Percentiles rank a stretch among this genome's conserved stretches.
These are phyloP conservation scores for Choloepus didactylus DNA, from an alignment of 2,797 vertebrate species.

Conservation along the genomic window DNA sequence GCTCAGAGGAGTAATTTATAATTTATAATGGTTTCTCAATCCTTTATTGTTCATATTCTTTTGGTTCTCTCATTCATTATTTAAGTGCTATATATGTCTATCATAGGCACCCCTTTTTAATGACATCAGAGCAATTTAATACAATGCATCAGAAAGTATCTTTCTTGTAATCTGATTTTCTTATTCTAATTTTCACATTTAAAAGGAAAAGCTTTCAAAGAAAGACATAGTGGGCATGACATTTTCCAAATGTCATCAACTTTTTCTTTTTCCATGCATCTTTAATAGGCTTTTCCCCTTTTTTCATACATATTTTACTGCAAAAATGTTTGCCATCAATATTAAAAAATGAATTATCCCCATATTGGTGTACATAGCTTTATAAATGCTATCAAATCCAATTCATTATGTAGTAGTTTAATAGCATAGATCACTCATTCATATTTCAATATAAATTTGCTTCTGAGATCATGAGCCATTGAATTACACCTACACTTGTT, in stretches of 20 bases:
- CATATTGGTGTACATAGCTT: slow-evolving; percentile 70
- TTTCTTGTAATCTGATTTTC: slow-evolving; percentile 77
- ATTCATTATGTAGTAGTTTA: slow-evolving; percentile 79
- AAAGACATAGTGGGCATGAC: slow-evolving; percentile 70
- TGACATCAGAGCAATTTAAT: slow-evolving; percentile 52
- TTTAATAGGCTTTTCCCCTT: slow-evolving; percentile 81
- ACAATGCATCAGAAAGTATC: neutral
- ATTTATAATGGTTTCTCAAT: slow-evolving; percentile 63
- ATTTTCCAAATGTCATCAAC: slow-evolving; percentile 76
- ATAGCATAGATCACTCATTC: slow-evolving; percentile 59
- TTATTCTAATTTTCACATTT: slow-evolving; percentile 74
- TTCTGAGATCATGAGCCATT: slow-evolving; percentile 19
- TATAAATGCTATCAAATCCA: slow-evolving; percentile 76
- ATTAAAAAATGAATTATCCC: slow-evolving; percentile 84
- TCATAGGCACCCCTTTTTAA: slow-evolving; percentile 46
- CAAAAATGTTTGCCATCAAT: slow-evolving; percentile 84
- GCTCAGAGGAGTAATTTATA: slow-evolving; percentile 39
- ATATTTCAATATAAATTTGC: slow-evolving; percentile 74
- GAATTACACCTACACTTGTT: neutral
- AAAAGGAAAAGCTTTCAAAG: slow-evolving; percentile 71
- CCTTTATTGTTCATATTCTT: neutral
- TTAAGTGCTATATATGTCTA: slow-evolving; percentile 65
- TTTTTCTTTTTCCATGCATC: slow-evolving; percentile 81
- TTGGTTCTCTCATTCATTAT: slow-evolving; percentile 76
- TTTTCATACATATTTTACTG: slow-evolving; percentile 84